These are phyloP conservation scores for Frankliniella fusca DNA, from an alignment of 2,888 invertebrate genomes.

Conservation along the genomic window DNA sequence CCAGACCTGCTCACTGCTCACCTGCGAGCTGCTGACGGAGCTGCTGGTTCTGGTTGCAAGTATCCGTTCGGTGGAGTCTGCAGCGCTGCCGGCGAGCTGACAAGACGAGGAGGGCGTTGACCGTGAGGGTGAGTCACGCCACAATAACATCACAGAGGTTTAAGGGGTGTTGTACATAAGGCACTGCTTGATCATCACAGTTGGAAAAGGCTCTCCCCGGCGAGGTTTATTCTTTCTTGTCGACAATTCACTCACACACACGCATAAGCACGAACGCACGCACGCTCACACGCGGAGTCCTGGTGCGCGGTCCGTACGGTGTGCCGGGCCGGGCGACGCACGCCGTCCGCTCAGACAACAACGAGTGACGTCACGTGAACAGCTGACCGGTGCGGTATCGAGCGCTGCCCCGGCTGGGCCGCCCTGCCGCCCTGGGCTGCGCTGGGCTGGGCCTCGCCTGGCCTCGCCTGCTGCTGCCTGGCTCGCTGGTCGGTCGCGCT, in stretches of 20 bases:
- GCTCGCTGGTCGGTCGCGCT: background rate
- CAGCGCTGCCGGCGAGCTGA: too few species aligned
- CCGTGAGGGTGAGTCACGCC: too few species aligned
- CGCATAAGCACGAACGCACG: background rate
- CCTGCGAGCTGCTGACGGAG: too few species aligned
- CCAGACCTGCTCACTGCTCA: too few species aligned
- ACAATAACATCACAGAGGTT: too few species aligned
- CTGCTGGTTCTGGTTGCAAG: too few species aligned
- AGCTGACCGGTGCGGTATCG: conserved; percentile 12
- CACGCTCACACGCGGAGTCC: background rate
- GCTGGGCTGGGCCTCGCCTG: background rate
- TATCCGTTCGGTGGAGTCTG: too few species aligned
- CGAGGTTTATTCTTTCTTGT: background rate
- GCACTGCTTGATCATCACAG: background rate
- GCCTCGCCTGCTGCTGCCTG: too few species aligned
- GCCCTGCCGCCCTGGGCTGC: background rate
- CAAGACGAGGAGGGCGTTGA: too few species aligned
- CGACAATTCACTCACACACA: background rate
- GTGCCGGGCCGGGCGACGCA: background rate
- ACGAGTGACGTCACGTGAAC: background rate
- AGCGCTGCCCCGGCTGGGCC: too few species aligned
- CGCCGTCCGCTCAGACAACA: background rate
- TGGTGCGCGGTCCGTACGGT: background rate
- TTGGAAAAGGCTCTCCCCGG: background rate
- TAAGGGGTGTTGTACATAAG: background rate